Conservation (phyloP, 2,113 vertebrate genomes). For the Xenus cinereus region DNA sequence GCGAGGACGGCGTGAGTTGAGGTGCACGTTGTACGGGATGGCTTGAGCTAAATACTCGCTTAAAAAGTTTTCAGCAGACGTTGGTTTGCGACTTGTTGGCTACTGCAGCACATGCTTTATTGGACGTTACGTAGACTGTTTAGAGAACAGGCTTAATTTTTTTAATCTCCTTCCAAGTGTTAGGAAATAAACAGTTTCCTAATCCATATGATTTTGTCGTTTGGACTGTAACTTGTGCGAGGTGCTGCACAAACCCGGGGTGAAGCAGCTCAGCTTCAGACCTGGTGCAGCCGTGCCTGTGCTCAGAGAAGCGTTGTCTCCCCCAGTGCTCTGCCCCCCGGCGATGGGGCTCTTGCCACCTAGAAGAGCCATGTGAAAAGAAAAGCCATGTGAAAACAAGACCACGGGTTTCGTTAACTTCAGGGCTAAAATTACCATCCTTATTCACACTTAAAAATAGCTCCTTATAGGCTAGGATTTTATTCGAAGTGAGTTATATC, state of each 20-base stretch:
- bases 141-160: neutral
- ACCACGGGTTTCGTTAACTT: neutral
- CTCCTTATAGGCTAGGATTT: neutral
- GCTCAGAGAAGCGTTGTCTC: accelerated
- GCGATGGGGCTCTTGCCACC: neutral
- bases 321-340: accelerated
- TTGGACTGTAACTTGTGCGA: neutral
- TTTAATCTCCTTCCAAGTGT: neutral
- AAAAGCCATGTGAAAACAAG: neutral
- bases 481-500: neutral
- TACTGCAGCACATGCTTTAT: neutral
- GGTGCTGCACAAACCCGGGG: neutral
- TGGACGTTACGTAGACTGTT: neutral
- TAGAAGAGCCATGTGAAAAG: neutral
- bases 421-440: neutral
- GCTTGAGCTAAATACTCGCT: neutral
- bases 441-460: slow-evolving; percentile 26
- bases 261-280: neutral
- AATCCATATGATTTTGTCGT: neutral
- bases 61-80: neutral
- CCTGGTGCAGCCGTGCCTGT: accelerated
- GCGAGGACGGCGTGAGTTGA: accelerated
- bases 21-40: accelerated
- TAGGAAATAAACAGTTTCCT: slow-evolving; percentile 27
- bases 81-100: neutral